These are phyloP conservation scores for Magallana gigas DNA, from an alignment of 1,140 invertebrate species.

Conservation along the genomic window DNA sequence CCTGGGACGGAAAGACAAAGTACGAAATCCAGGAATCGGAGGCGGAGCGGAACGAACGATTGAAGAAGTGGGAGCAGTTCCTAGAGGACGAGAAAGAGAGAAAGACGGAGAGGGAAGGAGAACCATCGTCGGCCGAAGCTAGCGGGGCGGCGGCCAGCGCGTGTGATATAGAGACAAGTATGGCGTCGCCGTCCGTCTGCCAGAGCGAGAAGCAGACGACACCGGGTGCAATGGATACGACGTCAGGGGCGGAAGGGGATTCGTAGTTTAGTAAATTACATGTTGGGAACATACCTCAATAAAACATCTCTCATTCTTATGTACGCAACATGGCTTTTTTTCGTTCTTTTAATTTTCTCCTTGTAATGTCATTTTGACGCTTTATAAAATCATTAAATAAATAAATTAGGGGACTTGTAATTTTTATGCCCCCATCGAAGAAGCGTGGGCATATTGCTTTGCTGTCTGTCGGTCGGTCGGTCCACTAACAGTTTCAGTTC, in stretches of 20 bases:
- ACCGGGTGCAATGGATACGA: neutral
- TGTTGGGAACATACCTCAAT: too few species aligned
- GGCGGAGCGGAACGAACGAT: slow-evolving; percentile 88
- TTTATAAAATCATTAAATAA: too few species aligned
- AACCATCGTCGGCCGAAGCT: neutral
- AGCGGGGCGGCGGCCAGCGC: neutral
- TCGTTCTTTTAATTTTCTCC: too few species aligned
- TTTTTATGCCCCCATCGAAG: too few species aligned
- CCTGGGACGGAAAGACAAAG: slow-evolving; percentile 98
- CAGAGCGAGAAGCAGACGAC: neutral
- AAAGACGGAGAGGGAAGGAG: neutral
- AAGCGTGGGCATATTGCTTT: too few species aligned
- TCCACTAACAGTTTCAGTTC: too few species aligned
- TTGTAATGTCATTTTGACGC: too few species aligned
- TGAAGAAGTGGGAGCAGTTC: slow-evolving; percentile 94
- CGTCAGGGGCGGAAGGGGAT: neutral
- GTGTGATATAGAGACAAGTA: neutral
- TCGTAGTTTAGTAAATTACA: too few species aligned
- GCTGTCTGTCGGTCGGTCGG: too few species aligned
- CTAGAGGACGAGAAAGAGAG: slow-evolving; percentile 65
- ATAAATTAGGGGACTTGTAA: too few species aligned
- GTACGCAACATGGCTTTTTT: too few species aligned
- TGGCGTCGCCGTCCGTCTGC: neutral
- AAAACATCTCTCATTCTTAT: too few species aligned
- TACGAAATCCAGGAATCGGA: slow-evolving; percentile 95